Evolutionary conservation across 1,140 invertebrate genomes (phyloP), one percentile per base, ranked within the genome.

Genomic region (Achroia grisella): DNA sequence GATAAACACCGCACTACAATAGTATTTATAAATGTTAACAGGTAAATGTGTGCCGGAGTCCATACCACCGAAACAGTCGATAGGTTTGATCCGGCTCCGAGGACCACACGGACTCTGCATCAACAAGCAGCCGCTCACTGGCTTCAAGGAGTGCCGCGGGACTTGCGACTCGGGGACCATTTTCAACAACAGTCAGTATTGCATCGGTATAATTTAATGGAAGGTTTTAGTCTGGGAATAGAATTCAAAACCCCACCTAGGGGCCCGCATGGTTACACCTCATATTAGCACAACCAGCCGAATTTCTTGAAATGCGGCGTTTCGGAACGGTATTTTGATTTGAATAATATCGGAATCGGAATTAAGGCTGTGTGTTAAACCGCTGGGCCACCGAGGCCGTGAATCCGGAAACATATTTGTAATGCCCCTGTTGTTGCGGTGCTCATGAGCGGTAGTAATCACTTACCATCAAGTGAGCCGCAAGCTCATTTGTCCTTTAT

Each of bases 61-160:
- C 6, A 58, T 92, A 8, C 67, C 88, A 1, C 53, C 73, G 10
- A 59, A 82, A 0, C 71, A 87, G 36, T 91, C 91, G 0, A 54
- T 91, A 35, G 87, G 88, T 1, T 50, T 91, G 31, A 58, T 94
- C 0, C 72, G 82, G 37, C 62, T 86, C 13, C 52, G 52, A 2
- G 52, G 53, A 0, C 35, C 46, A n/a, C 88, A 89, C 62, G 91
- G 91, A 6, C 39, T 75, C 0, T 94, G 93, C 63, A 78, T 77
- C 31, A 94, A 93, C 69, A 56, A 76, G 0, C 56, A 88, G 23
- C 81, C 87, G 0, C 75, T 93, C 8, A 40, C 61, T 9, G 88
- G 88, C 10, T 88, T 93, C 48, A 89, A 87, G 4, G 89, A 93
- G 63, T 94, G 93, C 52, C 69, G 83, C 23, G 93, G 93, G 4